Evolutionary conservation across 2,113 vertebrate species (phyloP).

Genomic region (Cariama cristata): DNA sequence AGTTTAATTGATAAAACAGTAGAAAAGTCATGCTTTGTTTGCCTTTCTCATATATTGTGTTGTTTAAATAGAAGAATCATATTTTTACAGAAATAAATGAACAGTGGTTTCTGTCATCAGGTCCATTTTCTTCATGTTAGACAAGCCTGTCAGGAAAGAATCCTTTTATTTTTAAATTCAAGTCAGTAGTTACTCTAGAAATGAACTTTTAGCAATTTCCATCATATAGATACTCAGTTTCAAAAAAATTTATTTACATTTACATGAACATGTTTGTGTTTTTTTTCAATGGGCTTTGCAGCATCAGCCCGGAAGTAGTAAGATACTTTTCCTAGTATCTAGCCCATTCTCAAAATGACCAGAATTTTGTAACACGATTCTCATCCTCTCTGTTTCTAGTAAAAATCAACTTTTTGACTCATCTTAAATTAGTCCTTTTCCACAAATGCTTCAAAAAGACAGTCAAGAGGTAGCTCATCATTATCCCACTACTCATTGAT

Average conservation of each 20-base stretch:
- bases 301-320: background rate
- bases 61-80: background rate
- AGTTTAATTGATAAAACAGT: background rate
- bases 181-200: background rate
- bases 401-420: background rate
- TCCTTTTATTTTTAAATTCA: background rate
- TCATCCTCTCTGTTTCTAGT: background rate
- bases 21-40: background rate
- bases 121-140: background rate
- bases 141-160: background rate
- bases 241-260: background rate
- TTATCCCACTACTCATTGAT: background rate
- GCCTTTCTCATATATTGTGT: background rate
- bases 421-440: background rate
- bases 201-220: background rate
- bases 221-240: background rate
- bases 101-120: background rate
- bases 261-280: background rate
- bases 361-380: background rate
- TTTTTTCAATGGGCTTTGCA: background rate
- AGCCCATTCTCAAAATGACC: background rate
- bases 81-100: background rate
- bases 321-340: background rate
- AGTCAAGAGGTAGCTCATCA: fast-evolving
- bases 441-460: background rate